phyloP scores from a whole-genome alignment of 2,797 vertebrate genomes.

The Sebastes minor region DNA sequence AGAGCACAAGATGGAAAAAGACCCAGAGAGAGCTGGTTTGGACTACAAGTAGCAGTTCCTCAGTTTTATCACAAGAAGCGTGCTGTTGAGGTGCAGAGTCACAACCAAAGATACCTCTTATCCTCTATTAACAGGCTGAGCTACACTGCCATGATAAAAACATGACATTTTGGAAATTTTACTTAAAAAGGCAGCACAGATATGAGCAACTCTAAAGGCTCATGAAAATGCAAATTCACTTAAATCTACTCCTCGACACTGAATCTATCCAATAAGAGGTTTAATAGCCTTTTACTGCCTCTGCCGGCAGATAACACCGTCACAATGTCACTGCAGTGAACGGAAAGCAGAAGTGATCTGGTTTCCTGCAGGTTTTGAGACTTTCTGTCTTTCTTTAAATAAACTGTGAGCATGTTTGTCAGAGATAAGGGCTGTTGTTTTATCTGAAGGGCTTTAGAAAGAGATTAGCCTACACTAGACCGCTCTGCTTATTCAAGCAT shows the following conservation, averaged over 20 bases:
- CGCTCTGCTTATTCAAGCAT: background rate
- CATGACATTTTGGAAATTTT: background rate
- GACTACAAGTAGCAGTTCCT: background rate
- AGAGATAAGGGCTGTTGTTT: background rate
- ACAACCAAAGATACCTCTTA: background rate
- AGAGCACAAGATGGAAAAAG: background rate
- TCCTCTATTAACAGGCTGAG: slow-evolving; percentile 14
- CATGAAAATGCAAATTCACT: slow-evolving; percentile 1
- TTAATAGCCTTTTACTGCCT: background rate
- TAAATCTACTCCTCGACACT: background rate
- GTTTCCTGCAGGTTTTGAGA: slow-evolving; percentile 29
- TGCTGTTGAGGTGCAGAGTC: background rate
- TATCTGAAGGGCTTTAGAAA: background rate
- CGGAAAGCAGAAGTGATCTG: slow-evolving; percentile 62
- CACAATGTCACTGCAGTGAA: background rate
- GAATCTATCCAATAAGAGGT: background rate
- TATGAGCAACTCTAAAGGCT: background rate
- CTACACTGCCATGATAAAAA: background rate
- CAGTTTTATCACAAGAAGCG: slow-evolving; percentile 6
- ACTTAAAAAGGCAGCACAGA: background rate
- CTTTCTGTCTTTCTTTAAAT: background rate
- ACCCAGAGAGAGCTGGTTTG: background rate
- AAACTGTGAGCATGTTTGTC: background rate
- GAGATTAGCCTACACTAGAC: background rate
- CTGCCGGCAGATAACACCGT: background rate